Conservation (phyloP, 2,113 vertebrate species). For the Pterocles gutturalis region DNA sequence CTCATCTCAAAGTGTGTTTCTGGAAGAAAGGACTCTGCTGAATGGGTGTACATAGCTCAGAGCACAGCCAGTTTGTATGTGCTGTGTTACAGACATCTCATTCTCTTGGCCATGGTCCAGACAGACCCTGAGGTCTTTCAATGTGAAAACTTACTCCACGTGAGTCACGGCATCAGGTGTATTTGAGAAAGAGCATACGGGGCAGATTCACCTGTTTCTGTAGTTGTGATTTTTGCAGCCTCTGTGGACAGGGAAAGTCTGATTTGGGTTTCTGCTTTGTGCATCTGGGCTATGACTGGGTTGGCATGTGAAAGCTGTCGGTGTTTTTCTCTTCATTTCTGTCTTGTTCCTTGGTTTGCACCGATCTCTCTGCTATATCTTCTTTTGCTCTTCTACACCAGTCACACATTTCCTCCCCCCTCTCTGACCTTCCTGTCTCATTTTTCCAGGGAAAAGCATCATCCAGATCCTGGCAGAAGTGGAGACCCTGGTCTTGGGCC, state of each 20-base stretch:
- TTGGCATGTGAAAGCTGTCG: background rate
- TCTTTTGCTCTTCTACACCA: background rate
- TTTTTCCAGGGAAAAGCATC: background rate
- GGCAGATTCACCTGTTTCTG: background rate
- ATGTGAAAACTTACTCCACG: background rate
- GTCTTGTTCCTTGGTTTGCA: background rate
- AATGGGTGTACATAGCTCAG: background rate
- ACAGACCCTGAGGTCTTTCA: background rate
- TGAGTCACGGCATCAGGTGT: background rate
- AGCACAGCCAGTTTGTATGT: background rate
- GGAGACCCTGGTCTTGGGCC: background rate
- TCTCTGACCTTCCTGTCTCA: background rate
- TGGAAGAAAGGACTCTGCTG: background rate
- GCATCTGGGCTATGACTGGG: background rate
- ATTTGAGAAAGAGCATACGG: background rate
- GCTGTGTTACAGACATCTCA: background rate
- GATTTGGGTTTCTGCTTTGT: background rate
- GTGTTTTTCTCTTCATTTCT: background rate
- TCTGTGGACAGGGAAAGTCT: background rate
- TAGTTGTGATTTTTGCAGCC: background rate
- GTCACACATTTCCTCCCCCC: background rate
- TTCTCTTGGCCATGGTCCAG: background rate
- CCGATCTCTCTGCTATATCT: background rate
- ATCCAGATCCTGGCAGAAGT: slow-evolving; percentile 51
- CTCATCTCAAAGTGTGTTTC: background rate